These are phyloP conservation scores for Trichogramma evanescens DNA, from an alignment of 2,888 invertebrate genomes.

Conservation along the genomic window DNA sequence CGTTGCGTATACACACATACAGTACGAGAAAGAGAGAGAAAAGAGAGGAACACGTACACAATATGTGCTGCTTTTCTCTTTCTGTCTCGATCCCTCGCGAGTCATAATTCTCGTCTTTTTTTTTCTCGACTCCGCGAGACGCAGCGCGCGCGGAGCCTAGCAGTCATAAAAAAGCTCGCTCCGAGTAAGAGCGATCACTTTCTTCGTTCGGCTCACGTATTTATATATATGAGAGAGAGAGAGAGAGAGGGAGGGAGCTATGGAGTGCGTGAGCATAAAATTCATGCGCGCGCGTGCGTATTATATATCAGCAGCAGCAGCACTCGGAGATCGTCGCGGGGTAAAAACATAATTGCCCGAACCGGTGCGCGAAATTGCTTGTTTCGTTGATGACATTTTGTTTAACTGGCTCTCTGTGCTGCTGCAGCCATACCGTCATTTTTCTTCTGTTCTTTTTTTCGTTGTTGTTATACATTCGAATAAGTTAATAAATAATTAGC, in stretches of 20 bases:
- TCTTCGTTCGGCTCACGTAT: constrained; percentile 13
- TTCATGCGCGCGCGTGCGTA: neutral
- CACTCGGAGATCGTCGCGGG: constrained; percentile 18
- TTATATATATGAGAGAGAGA: no score
- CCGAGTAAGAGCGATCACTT: constrained; percentile 16
- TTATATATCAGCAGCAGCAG: neutral
- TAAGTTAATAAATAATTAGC: no score
- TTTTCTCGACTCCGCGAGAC: neutral
- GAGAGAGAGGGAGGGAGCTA: neutral
- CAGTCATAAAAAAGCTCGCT: neutral
- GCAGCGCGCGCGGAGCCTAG: neutral
- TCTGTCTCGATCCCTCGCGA: no score
- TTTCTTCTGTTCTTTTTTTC: no score
- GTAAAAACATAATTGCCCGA: constrained; percentile 37
- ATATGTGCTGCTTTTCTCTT: no score
- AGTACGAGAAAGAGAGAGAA: no score
- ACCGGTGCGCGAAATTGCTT: constrained; percentile 35
- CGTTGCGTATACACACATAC: no score
- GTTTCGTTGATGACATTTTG: constrained; percentile 13
- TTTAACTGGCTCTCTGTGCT: no score
- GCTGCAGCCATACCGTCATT: no score
- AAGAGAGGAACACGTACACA: no score
- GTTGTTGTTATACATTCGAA: no score
- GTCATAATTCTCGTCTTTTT: no score
- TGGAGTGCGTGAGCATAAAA: constrained; percentile 15